These are phyloP conservation scores for Aplysia californica DNA, from an alignment of 1,140 invertebrate species.

Conservation along the genomic window DNA sequence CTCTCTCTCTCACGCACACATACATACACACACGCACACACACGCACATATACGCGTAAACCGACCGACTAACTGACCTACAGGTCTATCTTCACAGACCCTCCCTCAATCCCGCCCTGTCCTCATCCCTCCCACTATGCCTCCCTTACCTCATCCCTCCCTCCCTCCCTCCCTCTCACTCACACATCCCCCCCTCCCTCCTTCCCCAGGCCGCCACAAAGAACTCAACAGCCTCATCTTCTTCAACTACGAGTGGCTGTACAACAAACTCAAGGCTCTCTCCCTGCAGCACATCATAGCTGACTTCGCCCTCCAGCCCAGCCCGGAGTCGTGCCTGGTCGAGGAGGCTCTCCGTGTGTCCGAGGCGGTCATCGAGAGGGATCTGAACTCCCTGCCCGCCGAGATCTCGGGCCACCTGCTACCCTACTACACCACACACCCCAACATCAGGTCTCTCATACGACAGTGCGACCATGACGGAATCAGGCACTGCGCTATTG, in stretches of 20 bases:
- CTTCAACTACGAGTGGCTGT: conserved; percentile 65
- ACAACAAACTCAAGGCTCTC: conserved; percentile 61
- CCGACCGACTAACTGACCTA: too few species aligned
- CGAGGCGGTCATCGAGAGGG: conserved; percentile 44
- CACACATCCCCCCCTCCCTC: too few species aligned
- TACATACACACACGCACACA: too few species aligned
- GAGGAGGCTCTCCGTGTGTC: conserved; percentile 51
- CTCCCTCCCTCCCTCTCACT: too few species aligned
- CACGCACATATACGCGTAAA: too few species aligned
- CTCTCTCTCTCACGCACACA: too few species aligned
- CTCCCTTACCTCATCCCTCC: too few species aligned
- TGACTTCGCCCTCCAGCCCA: conserved; percentile 57
- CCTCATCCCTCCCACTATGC: too few species aligned
- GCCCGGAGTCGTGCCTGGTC: conserved; percentile 52
- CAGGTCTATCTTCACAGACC: too few species aligned
- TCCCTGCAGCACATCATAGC: conserved; percentile 58
- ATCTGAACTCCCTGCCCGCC: conserved; percentile 57
- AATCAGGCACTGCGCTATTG: conserved; percentile 53
- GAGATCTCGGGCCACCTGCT: conserved; percentile 58
- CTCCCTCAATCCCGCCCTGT: too few species aligned
- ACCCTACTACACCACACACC: conserved; percentile 54
- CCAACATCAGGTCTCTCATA: conserved; percentile 56
- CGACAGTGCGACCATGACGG: conserved; percentile 58
- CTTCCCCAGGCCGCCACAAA: conserved; percentile 47
- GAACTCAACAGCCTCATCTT: conserved; percentile 58